Conservation (phyloP, 2,797 vertebrate species). For the Sebastes itinus region DNA sequence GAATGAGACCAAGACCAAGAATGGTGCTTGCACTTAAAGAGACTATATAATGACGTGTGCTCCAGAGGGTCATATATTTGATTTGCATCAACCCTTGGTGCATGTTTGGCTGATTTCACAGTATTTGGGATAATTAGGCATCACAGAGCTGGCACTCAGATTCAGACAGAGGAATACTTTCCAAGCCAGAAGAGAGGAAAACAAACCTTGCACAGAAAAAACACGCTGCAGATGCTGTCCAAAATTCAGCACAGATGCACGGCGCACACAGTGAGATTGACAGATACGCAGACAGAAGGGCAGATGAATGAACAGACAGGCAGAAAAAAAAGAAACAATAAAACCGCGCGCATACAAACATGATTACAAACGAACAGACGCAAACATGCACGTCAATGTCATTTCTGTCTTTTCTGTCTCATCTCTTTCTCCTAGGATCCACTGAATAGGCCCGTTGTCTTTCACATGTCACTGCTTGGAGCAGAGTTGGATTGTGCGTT, state of each 20-base stretch:
- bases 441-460: slow-evolving; percentile 32
- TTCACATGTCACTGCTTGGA: slow-evolving; percentile 18
- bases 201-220: slow-evolving; percentile 63
- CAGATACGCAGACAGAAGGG: slow-evolving; percentile 43
- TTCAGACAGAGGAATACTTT: slow-evolving; percentile 54
- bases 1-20: not conserved
- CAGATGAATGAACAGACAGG: slow-evolving; percentile 62
- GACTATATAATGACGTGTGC: slow-evolving; percentile 32
- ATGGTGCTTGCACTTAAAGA: slow-evolving; percentile 1
- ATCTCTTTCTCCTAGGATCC: slow-evolving; percentile 20
- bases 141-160: slow-evolving; percentile 55
- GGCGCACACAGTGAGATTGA: slow-evolving; percentile 57
- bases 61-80: slow-evolving; percentile 34
- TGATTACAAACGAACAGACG: slow-evolving; percentile 39
- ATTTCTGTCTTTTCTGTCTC: slow-evolving; percentile 28
- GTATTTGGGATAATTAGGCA: slow-evolving; percentile 66
- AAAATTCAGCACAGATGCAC: slow-evolving; percentile 63
- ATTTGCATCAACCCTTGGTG: slow-evolving; percentile 46
- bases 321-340: slow-evolving; percentile 39
- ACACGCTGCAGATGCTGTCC: slow-evolving; percentile 63
- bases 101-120: slow-evolving; percentile 67
- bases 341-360: slow-evolving; percentile 49
- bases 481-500: slow-evolving; percentile 15
- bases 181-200: slow-evolving; percentile 58
- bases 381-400: slow-evolving; percentile 43